Evolutionary conservation across 2,888 invertebrate genomes (phyloP), one percentile per base, ranked within the genome.

Genomic region (Quadriops clusia): DNA sequence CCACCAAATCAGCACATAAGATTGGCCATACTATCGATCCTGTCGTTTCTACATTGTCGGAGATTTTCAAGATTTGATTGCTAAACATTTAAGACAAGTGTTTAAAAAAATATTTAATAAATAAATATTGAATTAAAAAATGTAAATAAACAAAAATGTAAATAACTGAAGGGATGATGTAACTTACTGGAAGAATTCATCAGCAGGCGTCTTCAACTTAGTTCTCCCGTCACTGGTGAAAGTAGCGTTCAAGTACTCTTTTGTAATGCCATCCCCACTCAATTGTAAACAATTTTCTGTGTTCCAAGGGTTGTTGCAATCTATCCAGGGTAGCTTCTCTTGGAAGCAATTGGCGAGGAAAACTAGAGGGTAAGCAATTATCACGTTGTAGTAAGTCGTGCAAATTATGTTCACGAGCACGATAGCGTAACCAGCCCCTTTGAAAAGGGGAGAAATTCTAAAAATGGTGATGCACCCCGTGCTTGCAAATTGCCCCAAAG

Each of bases 391-490:
- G 60, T 87, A 91, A 40, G 73, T 72, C 31, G 81, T 77, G 32
- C 82, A 75, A 60, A 89, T 78, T 32, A 82, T 62, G 42, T 90
- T 89, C 41, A 87, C 72, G 30, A 89, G 60, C 3, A 85, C 68
- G 16, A 81, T 78, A 1, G 89, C 84, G 49, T 81, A 84, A 2
- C 91, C 91, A 8, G 85, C 82, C 28, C 91, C 90, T 76, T 87
- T 90, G 51, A 90, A 80, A 23, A 90, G 60, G 1, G 90, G 89
- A 31, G 74, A 74, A 47, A 84, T 73, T 43, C 76, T 77, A 63
- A 85, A 89, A 40, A 86, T 70, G 11, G 80, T 77, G 40, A 86
- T 74, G 44, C 84, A 84, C 42, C 87, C 85, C 18, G 79, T 75
- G 46, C 80, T 78, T 15, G 82, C 71, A 59, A 86, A 85, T 54